A percentile compares a stretch with the other conserved stretches of the same genome.
phyloP scores from a whole-genome alignment of 2,113 vertebrate genomes.

The Tursiops truncatus region DNA sequence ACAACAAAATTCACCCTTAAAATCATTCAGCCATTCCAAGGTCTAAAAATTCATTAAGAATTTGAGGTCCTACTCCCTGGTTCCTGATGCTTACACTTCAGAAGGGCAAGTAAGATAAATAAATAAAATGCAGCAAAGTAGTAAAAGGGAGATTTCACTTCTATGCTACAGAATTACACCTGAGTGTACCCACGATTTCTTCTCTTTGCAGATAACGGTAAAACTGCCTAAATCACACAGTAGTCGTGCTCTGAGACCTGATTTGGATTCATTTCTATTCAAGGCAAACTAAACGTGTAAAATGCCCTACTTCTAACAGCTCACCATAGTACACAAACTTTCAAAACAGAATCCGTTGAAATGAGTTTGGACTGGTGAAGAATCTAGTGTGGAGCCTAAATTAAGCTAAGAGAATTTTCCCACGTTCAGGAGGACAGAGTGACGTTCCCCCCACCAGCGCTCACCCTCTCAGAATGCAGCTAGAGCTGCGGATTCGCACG shows the following conservation, averaged over 20 bases:
- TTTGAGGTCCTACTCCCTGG: neutral
- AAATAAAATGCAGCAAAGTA: slow-evolving; percentile 19
- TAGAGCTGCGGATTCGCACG: neutral
- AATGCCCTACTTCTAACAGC: slow-evolving; percentile 29
- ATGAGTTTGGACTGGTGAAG: slow-evolving; percentile 27
- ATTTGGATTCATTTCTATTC: slow-evolving; percentile 67
- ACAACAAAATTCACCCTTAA: neutral
- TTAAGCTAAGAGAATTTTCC: slow-evolving; percentile 27
- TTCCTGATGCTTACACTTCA: neutral
- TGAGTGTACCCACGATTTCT: slow-evolving; percentile 66
- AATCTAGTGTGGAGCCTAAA: neutral
- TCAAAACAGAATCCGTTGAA: neutral
- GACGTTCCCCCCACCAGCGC: neutral
- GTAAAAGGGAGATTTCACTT: slow-evolving; percentile 38
- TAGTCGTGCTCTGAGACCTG: slow-evolving; percentile 40
- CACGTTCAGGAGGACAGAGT: neutral
- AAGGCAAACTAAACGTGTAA: slow-evolving; percentile 51
- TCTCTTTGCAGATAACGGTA: slow-evolving; percentile 62
- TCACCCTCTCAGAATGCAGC: neutral
- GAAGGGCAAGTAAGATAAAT: slow-evolving; percentile 33
- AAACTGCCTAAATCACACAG: slow-evolving; percentile 66
- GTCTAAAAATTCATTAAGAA: neutral
- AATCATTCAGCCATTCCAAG: neutral
- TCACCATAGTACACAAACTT: slow-evolving; percentile 5
- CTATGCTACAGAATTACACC: slow-evolving; percentile 37